A percentile compares a stretch with the other conserved stretches of the same genome.
These are phyloP conservation scores for Macrocentrus cingulum DNA, from an alignment of 1,140 invertebrate genomes.

Conservation along the genomic window DNA sequence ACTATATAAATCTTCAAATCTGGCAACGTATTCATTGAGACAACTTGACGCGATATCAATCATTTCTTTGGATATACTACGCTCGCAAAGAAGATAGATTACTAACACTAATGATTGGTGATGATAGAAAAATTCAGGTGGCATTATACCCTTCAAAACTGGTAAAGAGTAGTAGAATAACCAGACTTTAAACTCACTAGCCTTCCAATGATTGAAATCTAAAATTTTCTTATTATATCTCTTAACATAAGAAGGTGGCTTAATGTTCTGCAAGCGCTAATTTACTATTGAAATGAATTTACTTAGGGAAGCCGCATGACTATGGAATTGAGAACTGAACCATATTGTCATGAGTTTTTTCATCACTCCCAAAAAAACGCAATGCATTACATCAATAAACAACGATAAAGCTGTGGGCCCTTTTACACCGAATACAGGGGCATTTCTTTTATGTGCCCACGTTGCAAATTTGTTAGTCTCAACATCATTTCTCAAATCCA, in stretches of 20 bases:
- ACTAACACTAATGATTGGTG: not conserved
- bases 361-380: slow-evolving; percentile 19
- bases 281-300: slow-evolving; percentile 13
- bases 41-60: slow-evolving; percentile 8
- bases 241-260: slow-evolving; percentile 32
- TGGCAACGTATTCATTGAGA: slow-evolving; percentile 27
- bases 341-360: slow-evolving; percentile 20
- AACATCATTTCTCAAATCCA: not conserved
- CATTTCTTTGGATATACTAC: not conserved
- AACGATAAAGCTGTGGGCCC: slow-evolving; percentile 6
- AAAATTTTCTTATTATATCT: slow-evolving; percentile 28
- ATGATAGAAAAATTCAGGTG: slow-evolving; percentile 22
- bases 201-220: slow-evolving; percentile 32
- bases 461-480: not conserved
- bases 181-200: slow-evolving; percentile 28
- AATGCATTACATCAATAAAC: slow-evolving; percentile 29
- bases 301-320: slow-evolving; percentile 15
- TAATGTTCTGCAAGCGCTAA: slow-evolving; percentile 18
- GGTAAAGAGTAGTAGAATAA: slow-evolving; percentile 30
- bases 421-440: slow-evolving; percentile 15
- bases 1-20: slow-evolving; percentile 30
- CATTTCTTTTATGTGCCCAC: not conserved
- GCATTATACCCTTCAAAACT: slow-evolving; percentile 28
- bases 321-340: slow-evolving; percentile 20
- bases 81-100: not conserved